phyloP scores from a whole-genome alignment of 2,797 vertebrate species.

The Rousettus madagascariensis region DNA sequence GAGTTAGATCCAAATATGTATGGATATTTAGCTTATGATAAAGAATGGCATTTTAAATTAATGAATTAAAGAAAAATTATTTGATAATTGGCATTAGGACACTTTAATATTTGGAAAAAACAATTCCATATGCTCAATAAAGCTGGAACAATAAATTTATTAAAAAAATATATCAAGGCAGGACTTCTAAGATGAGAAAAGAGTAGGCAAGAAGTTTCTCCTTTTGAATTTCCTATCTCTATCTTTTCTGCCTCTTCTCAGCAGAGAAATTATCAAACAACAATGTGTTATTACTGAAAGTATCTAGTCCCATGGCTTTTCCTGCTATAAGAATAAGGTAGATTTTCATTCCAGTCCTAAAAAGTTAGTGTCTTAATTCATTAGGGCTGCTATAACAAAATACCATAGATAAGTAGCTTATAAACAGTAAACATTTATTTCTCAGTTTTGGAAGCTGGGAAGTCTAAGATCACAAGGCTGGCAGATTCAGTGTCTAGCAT shows the following conservation, averaged over 20 bases:
- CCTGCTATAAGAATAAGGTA: background rate
- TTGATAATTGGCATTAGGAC: no score
- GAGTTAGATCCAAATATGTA: no score
- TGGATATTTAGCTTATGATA: no score
- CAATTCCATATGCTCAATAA: no score
- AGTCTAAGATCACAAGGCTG: background rate
- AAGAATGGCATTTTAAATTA: no score
- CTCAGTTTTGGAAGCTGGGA: background rate
- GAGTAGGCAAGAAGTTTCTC: background rate
- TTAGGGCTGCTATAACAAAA: background rate
- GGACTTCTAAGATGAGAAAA: background rate
- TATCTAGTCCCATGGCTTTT: background rate
- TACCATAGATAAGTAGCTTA: background rate
- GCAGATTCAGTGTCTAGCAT: background rate
- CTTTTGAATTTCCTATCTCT: background rate
- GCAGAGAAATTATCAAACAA: slow-evolving; percentile 27
- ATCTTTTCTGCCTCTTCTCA: background rate
- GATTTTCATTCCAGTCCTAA: background rate
- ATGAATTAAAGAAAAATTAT: no score
- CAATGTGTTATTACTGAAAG: slow-evolving; percentile 13
- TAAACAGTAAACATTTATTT: background rate
- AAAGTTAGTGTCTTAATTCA: background rate
- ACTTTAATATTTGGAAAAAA: no score
- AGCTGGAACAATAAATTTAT: no score
- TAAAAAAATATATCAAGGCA: background rate